Evolutionary conservation across 2,888 invertebrate genomes (phyloP).

Genomic region (Hecatera dysodea): DNA sequence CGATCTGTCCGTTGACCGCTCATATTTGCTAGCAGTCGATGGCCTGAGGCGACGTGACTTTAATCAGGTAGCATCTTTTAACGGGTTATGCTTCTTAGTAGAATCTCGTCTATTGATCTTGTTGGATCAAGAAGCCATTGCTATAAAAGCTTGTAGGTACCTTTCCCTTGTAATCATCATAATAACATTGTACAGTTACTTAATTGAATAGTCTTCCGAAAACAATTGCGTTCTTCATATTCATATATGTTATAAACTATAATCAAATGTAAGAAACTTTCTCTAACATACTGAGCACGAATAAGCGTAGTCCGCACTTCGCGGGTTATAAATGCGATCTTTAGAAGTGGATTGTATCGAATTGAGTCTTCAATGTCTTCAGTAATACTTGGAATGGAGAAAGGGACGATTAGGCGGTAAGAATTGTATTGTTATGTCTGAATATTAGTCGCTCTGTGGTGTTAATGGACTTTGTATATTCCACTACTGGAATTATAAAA

Average conservation of each 20-base stretch:
- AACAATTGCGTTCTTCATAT: constrained; percentile 47
- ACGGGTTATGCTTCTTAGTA: constrained; percentile 7
- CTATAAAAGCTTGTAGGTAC: neutral
- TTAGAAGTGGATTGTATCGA: constrained; percentile 73
- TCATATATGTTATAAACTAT: constrained; percentile 51
- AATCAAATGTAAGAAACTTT: constrained; percentile 67
- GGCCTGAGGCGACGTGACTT: constrained; percentile 10
- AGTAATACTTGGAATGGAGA: constrained; percentile 41
- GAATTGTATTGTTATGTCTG: constrained; percentile 35
- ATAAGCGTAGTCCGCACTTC: constrained; percentile 72
- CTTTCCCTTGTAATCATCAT: constrained; percentile 9
- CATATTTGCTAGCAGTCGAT: constrained; percentile 20
- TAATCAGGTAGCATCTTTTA: constrained; percentile 23
- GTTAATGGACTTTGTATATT: constrained; percentile 40
- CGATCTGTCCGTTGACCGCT: constrained; percentile 34
- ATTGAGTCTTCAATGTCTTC: constrained; percentile 63
- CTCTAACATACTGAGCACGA: constrained; percentile 74
- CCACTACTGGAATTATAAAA: constrained; percentile 32
- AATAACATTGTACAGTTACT: constrained; percentile 13
- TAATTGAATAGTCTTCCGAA: constrained; percentile 46
- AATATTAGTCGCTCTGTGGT: constrained; percentile 21
- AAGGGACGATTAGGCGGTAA: constrained; percentile 57
- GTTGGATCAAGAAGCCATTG: constrained; percentile 17
- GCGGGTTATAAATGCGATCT: constrained; percentile 72
- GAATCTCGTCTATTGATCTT: neutral